Base-by-base conservation (phyloP, 2,113 vertebrate genomes). In the Nanorana parkeri region DNA sequence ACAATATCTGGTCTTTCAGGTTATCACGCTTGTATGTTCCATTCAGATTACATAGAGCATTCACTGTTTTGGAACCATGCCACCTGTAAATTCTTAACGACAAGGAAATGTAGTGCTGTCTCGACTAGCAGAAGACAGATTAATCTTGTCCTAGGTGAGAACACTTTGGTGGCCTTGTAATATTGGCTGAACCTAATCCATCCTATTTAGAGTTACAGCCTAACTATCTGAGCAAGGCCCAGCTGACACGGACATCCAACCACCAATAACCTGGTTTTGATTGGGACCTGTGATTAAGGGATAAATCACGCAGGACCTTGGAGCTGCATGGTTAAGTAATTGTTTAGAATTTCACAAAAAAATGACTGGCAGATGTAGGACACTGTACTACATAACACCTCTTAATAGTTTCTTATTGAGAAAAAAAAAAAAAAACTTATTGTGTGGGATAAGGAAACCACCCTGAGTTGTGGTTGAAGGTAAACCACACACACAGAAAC, bases 401-500 rank as follows among this genome's bases (percentile, higher is more conserved):
- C 71, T 68, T 82, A 76, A 82, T 75, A 82, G 80, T 68, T 82
- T 60, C 71, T 82, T n/a, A 26, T 74, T 17, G 41, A 54, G 77
- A 55, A 58, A 75, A 64, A 64, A 58, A 75, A 64, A 64, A 81
- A 76, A 75, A 76, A 72, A 60, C n/a, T 41, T 68, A 68, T 81
- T 74, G 80, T 74, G 80, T 76, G 80, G 63, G 71, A 67, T 66
- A 82, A 13, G n/a, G 64, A 82, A 82, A 82, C 80, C 71, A 58
- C 80, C 80, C 80, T 67, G 69, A 51, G 47, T 61, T 67, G 71
- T 24, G 80, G 79, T 75, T 66, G 29, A 58, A 82, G 41, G 71
- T 64, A 67, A 82, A 74, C 80, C 80, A 82, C 80, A 82, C 80
- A 82, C 80, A 75, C 69, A 19, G 80, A 73, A 76, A 68, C 80